Conservation (phyloP, 2,113 vertebrate genomes). For the Eublepharis macularius region DNA sequence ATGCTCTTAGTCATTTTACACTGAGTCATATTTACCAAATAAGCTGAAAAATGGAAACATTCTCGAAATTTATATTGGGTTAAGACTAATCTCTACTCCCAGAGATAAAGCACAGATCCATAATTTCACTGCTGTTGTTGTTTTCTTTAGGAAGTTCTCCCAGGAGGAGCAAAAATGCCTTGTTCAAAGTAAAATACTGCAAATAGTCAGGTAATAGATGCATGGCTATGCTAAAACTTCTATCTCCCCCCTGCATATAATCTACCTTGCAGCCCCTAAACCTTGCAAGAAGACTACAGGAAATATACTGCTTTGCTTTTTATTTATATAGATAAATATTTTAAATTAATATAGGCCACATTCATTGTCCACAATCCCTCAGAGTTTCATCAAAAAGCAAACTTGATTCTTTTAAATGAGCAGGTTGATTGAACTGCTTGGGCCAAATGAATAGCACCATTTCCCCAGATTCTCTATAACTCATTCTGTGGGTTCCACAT, state of each 20-base stretch:
- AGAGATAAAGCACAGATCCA: not conserved
- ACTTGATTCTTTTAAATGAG: not conserved
- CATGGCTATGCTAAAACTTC: not conserved
- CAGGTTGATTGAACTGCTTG: not conserved
- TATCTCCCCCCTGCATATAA: not conserved
- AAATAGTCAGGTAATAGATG: not conserved
- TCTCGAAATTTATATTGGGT: slow-evolving; percentile 26
- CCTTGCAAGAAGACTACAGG: no score
- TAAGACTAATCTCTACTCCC: not conserved
- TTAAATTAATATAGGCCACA: no score
- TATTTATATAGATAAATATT: no score
- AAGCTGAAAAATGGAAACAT: slow-evolving; percentile 37
- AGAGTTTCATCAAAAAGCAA: not conserved
- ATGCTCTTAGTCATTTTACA: not conserved
- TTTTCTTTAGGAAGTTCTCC: not conserved
- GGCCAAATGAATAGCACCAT: not conserved
- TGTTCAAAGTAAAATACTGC: not conserved
- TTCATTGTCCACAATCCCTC: not conserved
- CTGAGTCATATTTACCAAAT: slow-evolving; percentile 40
- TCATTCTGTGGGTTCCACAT: not conserved
- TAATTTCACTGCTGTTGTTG: not conserved
- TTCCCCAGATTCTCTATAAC: not conserved
- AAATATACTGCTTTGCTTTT: no score
- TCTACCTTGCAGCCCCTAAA: no score
- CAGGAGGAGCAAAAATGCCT: not conserved